Evolutionary conservation across 2,113 vertebrate genomes (phyloP).

Genomic region (Thunnus maccoyii): DNA sequence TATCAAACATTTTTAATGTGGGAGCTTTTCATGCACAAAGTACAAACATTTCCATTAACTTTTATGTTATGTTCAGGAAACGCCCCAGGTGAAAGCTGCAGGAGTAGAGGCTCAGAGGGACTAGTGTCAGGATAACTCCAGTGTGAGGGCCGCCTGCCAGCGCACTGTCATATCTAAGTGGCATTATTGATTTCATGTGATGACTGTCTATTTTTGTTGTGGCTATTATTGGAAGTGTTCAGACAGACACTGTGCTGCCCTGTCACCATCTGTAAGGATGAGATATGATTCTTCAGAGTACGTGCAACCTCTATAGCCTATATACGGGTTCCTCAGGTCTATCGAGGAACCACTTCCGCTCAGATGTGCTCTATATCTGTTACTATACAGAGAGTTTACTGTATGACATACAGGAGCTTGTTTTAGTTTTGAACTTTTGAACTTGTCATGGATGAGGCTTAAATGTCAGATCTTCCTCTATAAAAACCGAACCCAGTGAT

Average conservation of each 20-base stretch:
- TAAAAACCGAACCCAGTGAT: not conserved
- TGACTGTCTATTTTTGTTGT: conserved; percentile 77
- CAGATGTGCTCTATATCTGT: not conserved
- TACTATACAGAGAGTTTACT: not conserved
- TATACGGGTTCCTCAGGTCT: not conserved
- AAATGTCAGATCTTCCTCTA: not conserved
- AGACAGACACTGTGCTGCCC: conserved; percentile 20
- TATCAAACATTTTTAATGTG: not conserved
- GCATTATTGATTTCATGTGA: conserved; percentile 82
- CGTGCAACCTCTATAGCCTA: not conserved
- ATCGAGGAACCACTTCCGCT: not conserved
- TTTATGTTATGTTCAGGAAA: not conserved
- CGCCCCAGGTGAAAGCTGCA: not conserved
- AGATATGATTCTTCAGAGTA: conserved; percentile 58
- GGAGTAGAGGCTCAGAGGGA: conserved; percentile 5
- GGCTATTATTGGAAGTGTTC: conserved; percentile 74
- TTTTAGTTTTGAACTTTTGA: conserved; percentile 12
- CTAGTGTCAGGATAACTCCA: conserved; percentile 43
- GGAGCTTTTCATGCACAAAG: not conserved
- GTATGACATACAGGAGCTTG: not conserved
- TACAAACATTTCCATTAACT: not conserved
- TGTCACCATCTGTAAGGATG: conserved; percentile 53
- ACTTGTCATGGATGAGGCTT: not conserved
- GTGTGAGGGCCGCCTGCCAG: conserved; percentile 39
- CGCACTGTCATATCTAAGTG: conserved; percentile 73